Evolutionary conservation across 2,888 invertebrate genomes (phyloP).

Genomic region (Napeogenes inachia): DNA sequence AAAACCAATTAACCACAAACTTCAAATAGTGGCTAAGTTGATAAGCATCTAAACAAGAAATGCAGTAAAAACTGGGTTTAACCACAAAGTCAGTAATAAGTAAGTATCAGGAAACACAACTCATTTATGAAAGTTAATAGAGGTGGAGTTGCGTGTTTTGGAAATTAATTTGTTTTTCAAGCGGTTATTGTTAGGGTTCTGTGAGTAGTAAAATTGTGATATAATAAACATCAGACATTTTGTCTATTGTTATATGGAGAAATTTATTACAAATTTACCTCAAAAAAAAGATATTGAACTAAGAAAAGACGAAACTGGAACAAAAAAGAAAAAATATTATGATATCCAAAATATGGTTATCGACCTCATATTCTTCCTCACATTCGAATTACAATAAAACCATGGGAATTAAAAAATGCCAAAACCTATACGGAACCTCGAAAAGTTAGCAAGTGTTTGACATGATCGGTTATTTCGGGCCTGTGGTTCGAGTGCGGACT

Average conservation of each 20-base stretch:
- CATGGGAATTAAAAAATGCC: neutral
- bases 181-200: conserved; percentile 49
- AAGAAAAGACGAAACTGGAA: neutral
- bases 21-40: conserved; percentile 8
- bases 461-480: conserved; percentile 26
- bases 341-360: no score
- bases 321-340: no score
- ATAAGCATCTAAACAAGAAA: conserved; percentile 28
- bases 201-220: neutral
- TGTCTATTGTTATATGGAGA: neutral
- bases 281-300: neutral
- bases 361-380: no score
- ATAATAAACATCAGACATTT: no score
- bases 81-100: conserved; percentile 51
- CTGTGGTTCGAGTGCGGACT: conserved; percentile 46
- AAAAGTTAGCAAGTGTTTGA: conserved; percentile 13
- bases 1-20: neutral
- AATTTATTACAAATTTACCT: neutral
- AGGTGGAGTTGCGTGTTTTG: conserved; percentile 64
- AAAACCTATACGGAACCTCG: conserved; percentile 25
- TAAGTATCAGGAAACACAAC: conserved; percentile 56
- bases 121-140: conserved; percentile 59
- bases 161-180: conserved; percentile 65
- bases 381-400: neutral
- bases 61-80: conserved; percentile 26